These are phyloP conservation scores for Rousettus madagascariensis DNA, from an alignment of 2,797 vertebrate genomes.

Conservation along the genomic window DNA sequence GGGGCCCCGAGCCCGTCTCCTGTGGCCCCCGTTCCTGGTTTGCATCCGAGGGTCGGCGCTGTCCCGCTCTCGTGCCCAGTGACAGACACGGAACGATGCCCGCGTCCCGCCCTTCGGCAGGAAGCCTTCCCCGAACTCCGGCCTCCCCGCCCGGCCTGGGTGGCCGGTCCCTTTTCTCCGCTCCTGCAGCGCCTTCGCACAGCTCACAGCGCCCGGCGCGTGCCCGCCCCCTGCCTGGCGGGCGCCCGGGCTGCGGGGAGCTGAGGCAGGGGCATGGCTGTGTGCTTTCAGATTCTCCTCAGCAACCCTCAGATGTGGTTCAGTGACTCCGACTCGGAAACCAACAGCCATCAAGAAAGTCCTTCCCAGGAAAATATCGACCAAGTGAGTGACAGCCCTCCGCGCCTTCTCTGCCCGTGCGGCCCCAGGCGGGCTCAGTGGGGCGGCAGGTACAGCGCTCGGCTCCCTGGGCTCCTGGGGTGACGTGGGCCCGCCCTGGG, in stretches of 20 bases:
- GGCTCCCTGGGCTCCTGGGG: neutral
- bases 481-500: rapidly evolving
- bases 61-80: neutral
- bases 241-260: neutral
- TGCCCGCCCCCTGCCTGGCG: too few species aligned
- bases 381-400: slow-evolving; percentile 77
- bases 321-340: slow-evolving; percentile 72
- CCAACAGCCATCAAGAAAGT: slow-evolving; percentile 69
- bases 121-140: neutral
- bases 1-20: rapidly evolving
- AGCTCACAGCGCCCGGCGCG: rapidly evolving
- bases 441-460: rapidly evolving
- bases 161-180: neutral
- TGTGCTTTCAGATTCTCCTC: slow-evolving; percentile 83
- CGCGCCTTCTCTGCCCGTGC: rapidly evolving
- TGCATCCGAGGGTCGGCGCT: neutral
- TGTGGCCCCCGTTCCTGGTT: neutral
- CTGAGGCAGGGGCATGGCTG: neutral
- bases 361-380: slow-evolving; percentile 83
- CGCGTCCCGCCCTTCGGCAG: rapidly evolving
- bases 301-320: slow-evolving; percentile 82
- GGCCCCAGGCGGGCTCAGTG: rapidly evolving
- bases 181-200: neutral
- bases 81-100: rapidly evolving
- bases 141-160: neutral